Percentiles rank a stretch among this genome's conserved stretches.
Conservation (phyloP, 1,140 invertebrate genomes). For the Euwallacea fornicatus region DNA sequence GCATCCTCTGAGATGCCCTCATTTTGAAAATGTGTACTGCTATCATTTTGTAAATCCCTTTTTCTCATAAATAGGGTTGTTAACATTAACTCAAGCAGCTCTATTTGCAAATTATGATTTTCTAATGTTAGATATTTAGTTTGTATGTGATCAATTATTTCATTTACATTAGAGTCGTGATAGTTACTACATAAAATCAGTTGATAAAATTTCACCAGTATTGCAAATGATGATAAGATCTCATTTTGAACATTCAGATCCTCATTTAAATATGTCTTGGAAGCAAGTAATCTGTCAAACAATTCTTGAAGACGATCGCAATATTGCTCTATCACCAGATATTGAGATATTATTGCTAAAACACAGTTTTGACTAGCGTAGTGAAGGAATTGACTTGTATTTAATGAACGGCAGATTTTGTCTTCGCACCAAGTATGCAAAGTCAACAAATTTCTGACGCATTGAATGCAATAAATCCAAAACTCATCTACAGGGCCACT, state of each 20-base stretch:
- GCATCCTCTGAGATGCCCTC: neutral
- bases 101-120: slow-evolving; percentile 44
- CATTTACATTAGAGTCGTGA: slow-evolving; percentile 32
- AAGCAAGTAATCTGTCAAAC: slow-evolving; percentile 29
- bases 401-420: slow-evolving; percentile 19
- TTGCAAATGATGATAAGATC: slow-evolving; percentile 40
- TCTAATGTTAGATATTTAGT: slow-evolving; percentile 37
- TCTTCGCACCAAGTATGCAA: slow-evolving; percentile 10
- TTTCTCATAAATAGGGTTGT: slow-evolving; percentile 43
- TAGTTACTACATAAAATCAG: slow-evolving; percentile 29
- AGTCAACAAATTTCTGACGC: slow-evolving; percentile 42
- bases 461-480: slow-evolving; percentile 41
- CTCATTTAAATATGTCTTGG: slow-evolving; percentile 28
- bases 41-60: slow-evolving; percentile 28
- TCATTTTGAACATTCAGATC: slow-evolving; percentile 29
- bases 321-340: neutral
- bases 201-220: slow-evolving; percentile 43
- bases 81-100: slow-evolving; percentile 49
- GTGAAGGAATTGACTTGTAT: slow-evolving; percentile 35
- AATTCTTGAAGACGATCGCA: neutral
- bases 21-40: neutral
- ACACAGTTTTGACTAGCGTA: slow-evolving; percentile 14
- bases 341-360: neutral
- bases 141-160: slow-evolving; percentile 40
- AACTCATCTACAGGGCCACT: slow-evolving; percentile 30